Evolutionary conservation across 2,113 vertebrate species (phyloP).

Genomic region (Sinocyclocheilus rhinocerous): DNA sequence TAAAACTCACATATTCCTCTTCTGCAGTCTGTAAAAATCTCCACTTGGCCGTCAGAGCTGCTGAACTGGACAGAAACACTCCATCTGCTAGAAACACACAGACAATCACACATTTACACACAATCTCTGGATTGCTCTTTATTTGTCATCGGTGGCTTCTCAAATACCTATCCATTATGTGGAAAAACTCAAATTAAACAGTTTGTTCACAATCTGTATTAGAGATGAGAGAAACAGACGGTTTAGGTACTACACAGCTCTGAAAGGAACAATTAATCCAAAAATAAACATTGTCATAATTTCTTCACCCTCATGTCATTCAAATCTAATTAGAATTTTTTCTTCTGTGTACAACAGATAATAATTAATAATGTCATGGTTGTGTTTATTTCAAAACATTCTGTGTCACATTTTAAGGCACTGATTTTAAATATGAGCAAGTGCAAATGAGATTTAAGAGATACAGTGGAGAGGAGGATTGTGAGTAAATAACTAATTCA

Average conservation of each 20-base stretch:
- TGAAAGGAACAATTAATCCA: not conserved
- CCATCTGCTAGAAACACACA: not conserved
- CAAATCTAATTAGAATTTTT: not conserved
- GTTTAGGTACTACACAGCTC: not conserved
- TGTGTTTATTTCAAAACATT: not conserved
- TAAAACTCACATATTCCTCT: conserved; percentile 49
- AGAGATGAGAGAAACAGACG: not conserved
- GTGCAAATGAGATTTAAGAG: not conserved
- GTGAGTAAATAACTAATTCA: not conserved
- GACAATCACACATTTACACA: not conserved
- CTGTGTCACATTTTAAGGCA: too few relatives aligned
- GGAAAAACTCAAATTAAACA: not conserved
- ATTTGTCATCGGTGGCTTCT: not conserved
- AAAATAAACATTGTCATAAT: not conserved
- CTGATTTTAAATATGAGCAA: not conserved
- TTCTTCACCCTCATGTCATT: not conserved
- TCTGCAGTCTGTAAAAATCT: conserved; percentile 42
- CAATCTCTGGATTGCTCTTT: not conserved
- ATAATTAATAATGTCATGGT: not conserved
- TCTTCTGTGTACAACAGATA: not conserved
- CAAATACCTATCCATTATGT: not conserved
- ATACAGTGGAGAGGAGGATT: not conserved
- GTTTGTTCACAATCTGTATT: not conserved
- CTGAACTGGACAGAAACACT: not conserved
- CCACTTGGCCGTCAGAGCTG: conserved; percentile 8